Evolutionary conservation across 1,140 invertebrate species (phyloP).

Genomic region (Rhopalosiphum padi): DNA sequence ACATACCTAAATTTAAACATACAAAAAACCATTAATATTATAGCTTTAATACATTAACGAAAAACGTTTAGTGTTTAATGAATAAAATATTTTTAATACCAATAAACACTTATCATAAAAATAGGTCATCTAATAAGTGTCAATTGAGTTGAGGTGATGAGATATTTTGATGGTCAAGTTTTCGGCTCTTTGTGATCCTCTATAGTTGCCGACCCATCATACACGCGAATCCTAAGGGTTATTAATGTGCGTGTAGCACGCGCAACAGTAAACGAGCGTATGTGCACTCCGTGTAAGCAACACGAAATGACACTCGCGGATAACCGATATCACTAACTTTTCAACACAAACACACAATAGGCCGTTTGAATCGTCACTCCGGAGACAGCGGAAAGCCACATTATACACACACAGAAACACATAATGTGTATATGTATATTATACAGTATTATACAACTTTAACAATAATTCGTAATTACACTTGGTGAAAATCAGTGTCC

Average conservation of each 20-base stretch:
- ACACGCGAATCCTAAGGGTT: background rate
- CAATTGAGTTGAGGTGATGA: background rate
- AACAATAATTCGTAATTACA: constrained; percentile 55
- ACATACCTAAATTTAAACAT: background rate
- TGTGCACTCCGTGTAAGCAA: background rate
- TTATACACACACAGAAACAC: background rate
- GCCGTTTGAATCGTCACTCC: background rate
- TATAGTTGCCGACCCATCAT: background rate
- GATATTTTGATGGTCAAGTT: background rate
- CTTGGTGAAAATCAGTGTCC: constrained; percentile 50
- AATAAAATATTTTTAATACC: background rate
- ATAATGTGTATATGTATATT: background rate
- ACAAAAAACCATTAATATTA: background rate
- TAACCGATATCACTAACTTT: background rate
- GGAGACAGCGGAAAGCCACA: background rate
- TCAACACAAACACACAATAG: background rate
- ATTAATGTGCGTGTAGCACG: background rate
- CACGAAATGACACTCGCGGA: background rate
- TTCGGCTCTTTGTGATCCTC: background rate
- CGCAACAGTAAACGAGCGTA: background rate
- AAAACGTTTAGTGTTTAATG: background rate
- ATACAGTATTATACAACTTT: constrained; percentile 14
- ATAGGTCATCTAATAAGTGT: background rate
- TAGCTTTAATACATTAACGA: background rate
- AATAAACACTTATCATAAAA: background rate